A percentile compares a stretch with the other conserved stretches of the same genome.
phyloP scores from a whole-genome alignment of 2,113 vertebrate genomes.

The Rhinichthys klamathensis region DNA sequence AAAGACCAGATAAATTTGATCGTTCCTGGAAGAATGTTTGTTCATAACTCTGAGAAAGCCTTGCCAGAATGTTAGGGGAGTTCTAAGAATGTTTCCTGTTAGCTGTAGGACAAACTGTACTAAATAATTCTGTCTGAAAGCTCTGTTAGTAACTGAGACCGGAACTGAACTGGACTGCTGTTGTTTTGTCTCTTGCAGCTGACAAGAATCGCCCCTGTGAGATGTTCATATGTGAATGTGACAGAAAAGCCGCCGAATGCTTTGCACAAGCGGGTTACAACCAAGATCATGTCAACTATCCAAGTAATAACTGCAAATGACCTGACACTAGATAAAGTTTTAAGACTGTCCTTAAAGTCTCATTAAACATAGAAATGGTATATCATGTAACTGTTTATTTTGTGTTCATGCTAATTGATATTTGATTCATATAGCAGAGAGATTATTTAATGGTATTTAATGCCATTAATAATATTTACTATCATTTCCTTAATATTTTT shows the following conservation, averaged over 20 bases:
- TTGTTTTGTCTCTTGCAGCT: constrained; percentile 60
- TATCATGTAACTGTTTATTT: neutral
- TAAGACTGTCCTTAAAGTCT: neutral
- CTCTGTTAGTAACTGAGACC: neutral
- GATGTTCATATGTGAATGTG: constrained; percentile 82
- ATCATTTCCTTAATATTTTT: neutral
- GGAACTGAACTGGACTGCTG: neutral
- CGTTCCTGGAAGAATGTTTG: too few relatives aligned
- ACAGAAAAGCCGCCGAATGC: constrained; percentile 77
- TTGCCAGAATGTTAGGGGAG: too few relatives aligned
- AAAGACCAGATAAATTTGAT: too few relatives aligned
- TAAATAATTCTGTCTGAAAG: neutral
- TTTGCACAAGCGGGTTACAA: constrained; percentile 73
- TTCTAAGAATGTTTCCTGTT: too few relatives aligned
- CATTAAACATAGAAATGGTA: neutral
- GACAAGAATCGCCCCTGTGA: constrained; percentile 66
- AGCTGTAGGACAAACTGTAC: constrained; percentile 24
- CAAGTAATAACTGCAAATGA: neutral
- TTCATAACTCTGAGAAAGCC: too few relatives aligned
- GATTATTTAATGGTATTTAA: too few relatives aligned
- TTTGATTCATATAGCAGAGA: neutral
- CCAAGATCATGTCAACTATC: neutral
- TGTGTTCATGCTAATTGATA: neutral
- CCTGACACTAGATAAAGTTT: neutral
- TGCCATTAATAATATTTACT: neutral